A percentile compares a stretch with the other conserved stretches of the same genome.
Conservation (phyloP, 2,113 vertebrate genomes). For the Eublepharis macularius region DNA sequence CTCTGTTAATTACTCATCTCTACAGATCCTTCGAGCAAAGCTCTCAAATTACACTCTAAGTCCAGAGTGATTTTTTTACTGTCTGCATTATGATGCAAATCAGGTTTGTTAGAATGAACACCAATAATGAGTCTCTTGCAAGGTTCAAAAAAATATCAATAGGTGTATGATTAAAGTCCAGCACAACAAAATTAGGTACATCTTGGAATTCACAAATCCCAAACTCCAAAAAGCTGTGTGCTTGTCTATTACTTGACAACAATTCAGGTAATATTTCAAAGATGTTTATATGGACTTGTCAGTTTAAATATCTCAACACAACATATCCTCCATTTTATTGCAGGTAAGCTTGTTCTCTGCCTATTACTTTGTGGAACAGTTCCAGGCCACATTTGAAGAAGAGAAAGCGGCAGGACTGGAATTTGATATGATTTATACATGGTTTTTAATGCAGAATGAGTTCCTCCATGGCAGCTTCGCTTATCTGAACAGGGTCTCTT, state of each 20-base stretch:
- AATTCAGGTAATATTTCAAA: neutral
- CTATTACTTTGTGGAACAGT: neutral
- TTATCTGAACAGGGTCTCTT: no score
- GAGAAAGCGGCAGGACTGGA: neutral
- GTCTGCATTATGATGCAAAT: neutral
- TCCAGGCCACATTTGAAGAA: neutral
- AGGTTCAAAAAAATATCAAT: neutral
- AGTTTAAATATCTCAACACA: fast-evolving
- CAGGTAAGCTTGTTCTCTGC: neutral
- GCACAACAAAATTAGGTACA: neutral
- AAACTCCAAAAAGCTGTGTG: neutral
- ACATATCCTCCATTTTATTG: neutral
- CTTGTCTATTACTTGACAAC: neutral
- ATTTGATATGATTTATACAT: neutral
- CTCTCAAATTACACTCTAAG: constrained; percentile 45
- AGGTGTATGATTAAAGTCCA: neutral
- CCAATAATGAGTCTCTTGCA: neutral
- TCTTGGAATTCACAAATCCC: neutral
- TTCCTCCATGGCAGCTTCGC: no score
- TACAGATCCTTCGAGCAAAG: constrained; percentile 30
- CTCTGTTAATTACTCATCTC: constrained; percentile 59
- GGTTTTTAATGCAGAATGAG: neutral
- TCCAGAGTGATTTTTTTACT: constrained; percentile 9
- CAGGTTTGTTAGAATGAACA: neutral
- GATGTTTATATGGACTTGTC: fast-evolving